Conservation (phyloP, 2,797 vertebrate genomes). For the Ambastaia sidthimunki region DNA sequence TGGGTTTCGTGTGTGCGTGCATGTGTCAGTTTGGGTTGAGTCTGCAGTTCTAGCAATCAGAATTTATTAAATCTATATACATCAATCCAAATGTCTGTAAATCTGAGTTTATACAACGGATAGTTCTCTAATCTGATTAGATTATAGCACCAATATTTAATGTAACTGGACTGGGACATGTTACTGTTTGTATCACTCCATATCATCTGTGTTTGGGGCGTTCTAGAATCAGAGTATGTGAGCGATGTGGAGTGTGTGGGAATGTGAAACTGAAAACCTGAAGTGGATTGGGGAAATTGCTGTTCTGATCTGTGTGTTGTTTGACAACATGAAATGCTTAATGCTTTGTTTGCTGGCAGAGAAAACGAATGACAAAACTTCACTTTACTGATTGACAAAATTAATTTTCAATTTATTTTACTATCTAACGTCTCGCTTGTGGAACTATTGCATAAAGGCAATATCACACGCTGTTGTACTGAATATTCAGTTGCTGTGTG, state of each 20-base stretch:
- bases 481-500: background rate
- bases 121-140: background rate
- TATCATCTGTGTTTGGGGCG: background rate
- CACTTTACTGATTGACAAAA: too few relatives aligned
- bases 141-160: background rate
- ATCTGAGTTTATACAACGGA: background rate
- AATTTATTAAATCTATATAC: background rate
- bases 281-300: background rate
- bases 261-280: background rate
- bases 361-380: too few relatives aligned
- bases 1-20: background rate
- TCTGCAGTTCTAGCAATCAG: background rate
- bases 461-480: background rate
- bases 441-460: background rate
- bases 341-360: background rate
- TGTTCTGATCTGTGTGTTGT: too few relatives aligned
- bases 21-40: conserved; percentile 8
- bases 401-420: too few relatives aligned
- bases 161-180: background rate
- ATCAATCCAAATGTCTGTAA: background rate
- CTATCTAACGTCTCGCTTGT: too few relatives aligned
- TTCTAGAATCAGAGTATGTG: background rate
- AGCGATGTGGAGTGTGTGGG: background rate
- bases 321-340: background rate
- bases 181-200: background rate